Evolutionary conservation across 1,140 invertebrate species (phyloP).

Genomic region (Listronotus bonariensis): DNA sequence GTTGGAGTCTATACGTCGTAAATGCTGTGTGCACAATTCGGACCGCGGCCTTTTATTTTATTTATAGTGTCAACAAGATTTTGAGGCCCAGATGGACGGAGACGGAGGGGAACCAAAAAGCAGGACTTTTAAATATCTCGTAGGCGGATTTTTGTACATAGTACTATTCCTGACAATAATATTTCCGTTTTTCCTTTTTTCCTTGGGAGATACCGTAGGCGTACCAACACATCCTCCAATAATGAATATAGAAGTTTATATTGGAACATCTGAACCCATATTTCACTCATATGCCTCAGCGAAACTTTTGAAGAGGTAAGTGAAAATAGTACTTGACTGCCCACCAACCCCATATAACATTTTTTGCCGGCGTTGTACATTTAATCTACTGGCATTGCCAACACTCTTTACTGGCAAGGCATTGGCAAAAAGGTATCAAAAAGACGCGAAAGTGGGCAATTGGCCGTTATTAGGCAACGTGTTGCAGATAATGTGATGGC

Average conservation of each 20-base stretch:
- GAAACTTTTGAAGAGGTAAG: slow-evolving; percentile 11
- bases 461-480: too few relatives aligned
- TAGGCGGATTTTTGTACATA: slow-evolving; percentile 7
- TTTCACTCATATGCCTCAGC: slow-evolving; percentile 23
- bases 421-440: too few relatives aligned
- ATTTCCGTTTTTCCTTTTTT: slow-evolving; percentile 26
- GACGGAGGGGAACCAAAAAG: background rate
- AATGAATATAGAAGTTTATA: slow-evolving; percentile 10
- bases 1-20: too few relatives aligned
- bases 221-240: slow-evolving; percentile 16
- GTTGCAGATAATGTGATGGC: too few relatives aligned
- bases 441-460: too few relatives aligned
- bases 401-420: too few relatives aligned
- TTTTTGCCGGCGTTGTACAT: too few relatives aligned
- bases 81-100: slow-evolving; percentile 7
- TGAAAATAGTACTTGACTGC: too few relatives aligned
- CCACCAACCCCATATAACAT: too few relatives aligned
- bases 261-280: slow-evolving; percentile 21
- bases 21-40: too few relatives aligned
- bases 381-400: too few relatives aligned
- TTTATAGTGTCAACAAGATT: slow-evolving; percentile 16
- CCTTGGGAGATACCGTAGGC: slow-evolving; percentile 12
- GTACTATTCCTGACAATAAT: slow-evolving; percentile 19
- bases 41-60: too few relatives aligned
- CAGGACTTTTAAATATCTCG: slow-evolving; percentile 8